Evolutionary conservation across 2,888 invertebrate species (phyloP), one percentile per base, ranked within the genome.

Genomic region (Andrena hattorfiana): DNA sequence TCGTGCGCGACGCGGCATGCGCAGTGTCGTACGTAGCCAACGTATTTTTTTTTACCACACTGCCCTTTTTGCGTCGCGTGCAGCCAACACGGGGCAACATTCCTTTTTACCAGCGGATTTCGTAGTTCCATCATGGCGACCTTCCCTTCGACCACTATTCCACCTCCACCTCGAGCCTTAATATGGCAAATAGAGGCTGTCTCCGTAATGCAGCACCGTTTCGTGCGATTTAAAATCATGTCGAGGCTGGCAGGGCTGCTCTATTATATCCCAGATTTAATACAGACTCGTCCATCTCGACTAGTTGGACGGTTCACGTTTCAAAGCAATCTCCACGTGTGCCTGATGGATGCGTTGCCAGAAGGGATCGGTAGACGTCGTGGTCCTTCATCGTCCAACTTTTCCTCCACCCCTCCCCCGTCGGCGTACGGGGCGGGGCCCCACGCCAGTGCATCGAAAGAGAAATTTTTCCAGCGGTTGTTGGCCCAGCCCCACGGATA

Each of bases 381-480:
- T 48, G 23, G 51, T 54, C 49, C 28, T 20, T 48, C 48, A 42
- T 70, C 42, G 35, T 32, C n/a, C 16, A 35, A 67, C 69, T 60
- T 83, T 83, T 66, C 60, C 69, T 54, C 48, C 60, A 69, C 75
- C 62, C 48, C 67, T 7, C 56, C 51, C 3, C 16, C 35, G 56
- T 56, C 42, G 35, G 16, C 48, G 30, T 10, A 28, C 26, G 85
- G 86, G 86, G 87, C 87, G 86, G 86, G 81, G 83, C 87, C 72
- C 60, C 75, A 51, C 20, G 56, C n/a, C 63, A 28, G 69, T 82
- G 77, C 81, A 87, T 82, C 75, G 79, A 67, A 81, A 84, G 77
- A 77, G 78, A 76, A 80, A 82, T 85, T 86, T 86, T 86, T 82
- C 87, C 84, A 63, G 70, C 70, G 69, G 66, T 77, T 69, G 77